Percentiles rank a stretch among this genome's conserved stretches.
Conservation (phyloP, 2,113 vertebrate species). For the Xyrauchen texanus region DNA sequence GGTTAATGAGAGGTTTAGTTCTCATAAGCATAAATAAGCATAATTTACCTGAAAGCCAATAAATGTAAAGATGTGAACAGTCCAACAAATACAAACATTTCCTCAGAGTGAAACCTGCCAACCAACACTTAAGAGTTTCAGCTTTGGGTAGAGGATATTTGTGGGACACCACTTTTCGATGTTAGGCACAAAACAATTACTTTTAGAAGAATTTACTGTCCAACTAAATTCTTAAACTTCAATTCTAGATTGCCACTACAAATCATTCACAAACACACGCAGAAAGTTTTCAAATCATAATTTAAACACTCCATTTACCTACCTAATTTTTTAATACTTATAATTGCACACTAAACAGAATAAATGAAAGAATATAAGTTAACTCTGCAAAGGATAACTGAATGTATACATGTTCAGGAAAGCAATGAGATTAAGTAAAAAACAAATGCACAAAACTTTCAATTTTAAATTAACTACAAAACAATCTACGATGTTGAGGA, state of each 20-base stretch:
- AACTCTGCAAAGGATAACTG: background rate
- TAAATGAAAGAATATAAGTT: too few species aligned
- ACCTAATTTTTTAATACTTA: background rate
- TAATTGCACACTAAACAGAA: constrained; percentile 29
- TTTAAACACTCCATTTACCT: constrained; percentile 52
- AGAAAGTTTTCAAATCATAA: constrained; percentile 64
- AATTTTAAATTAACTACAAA: constrained; percentile 34
- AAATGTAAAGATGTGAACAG: constrained; percentile 26
- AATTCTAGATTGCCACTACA: constrained; percentile 1
- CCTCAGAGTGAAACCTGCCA: constrained; percentile 19
- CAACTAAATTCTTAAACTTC: background rate
- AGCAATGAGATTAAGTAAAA: background rate
- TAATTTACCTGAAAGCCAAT: background rate
- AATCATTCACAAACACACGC: constrained; percentile 48
- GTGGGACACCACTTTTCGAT: background rate
- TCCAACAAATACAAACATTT: constrained; percentile 17
- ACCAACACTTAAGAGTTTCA: background rate
- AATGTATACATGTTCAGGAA: background rate
- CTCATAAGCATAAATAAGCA: background rate
- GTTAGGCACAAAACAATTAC: constrained; percentile 36
- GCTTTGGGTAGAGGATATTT: constrained; percentile 15
- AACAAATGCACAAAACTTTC: background rate
- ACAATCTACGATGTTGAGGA: background rate
- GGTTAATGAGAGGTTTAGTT: too few species aligned
- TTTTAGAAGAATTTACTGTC: constrained; percentile 31